These are phyloP conservation scores for Lampris incognitus DNA, from an alignment of 2,113 vertebrate genomes.

Conservation along the genomic window DNA sequence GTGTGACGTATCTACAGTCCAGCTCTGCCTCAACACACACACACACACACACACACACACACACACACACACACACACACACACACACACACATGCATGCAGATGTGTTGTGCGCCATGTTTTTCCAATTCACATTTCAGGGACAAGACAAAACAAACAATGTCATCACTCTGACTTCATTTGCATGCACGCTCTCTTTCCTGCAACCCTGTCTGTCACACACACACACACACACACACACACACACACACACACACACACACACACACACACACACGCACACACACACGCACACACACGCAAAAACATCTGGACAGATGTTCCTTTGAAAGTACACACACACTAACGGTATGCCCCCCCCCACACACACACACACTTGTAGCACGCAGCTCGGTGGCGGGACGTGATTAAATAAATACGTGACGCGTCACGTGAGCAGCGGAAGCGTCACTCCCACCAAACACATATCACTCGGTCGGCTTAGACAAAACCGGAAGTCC, in stretches of 20 bases:
- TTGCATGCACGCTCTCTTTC: conserved; percentile 67
- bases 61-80: conserved; percentile 64
- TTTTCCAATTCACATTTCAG: conserved; percentile 63
- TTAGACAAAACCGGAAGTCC: conserved; percentile 59
- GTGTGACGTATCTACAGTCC: conserved; percentile 70
- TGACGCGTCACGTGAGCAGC: conserved; percentile 62
- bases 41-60: conserved; percentile 64
- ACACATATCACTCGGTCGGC: conserved; percentile 49
- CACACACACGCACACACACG: conserved; percentile 34
- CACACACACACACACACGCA: conserved; percentile 19
- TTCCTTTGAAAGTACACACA: conserved; percentile 41
- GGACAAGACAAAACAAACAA: conserved; percentile 74
- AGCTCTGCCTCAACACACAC: conserved; percentile 47
- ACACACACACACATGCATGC: conserved; percentile 66
- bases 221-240: conserved; percentile 9
- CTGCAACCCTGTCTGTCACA: conserved; percentile 27
- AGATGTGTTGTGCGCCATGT: conserved; percentile 39
- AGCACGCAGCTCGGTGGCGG: conserved; percentile 61
- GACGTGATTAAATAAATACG: conserved; percentile 64
- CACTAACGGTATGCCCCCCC: too few species aligned
- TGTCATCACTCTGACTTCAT: conserved; percentile 71
- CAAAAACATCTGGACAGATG: conserved; percentile 73
- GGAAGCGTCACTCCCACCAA: conserved; percentile 57
- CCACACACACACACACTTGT: conserved; percentile 70
- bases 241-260: conserved; percentile 7